Evolutionary conservation across 2,113 vertebrate genomes (phyloP).

Genomic region (Serranochromis macrocephalus): DNA sequence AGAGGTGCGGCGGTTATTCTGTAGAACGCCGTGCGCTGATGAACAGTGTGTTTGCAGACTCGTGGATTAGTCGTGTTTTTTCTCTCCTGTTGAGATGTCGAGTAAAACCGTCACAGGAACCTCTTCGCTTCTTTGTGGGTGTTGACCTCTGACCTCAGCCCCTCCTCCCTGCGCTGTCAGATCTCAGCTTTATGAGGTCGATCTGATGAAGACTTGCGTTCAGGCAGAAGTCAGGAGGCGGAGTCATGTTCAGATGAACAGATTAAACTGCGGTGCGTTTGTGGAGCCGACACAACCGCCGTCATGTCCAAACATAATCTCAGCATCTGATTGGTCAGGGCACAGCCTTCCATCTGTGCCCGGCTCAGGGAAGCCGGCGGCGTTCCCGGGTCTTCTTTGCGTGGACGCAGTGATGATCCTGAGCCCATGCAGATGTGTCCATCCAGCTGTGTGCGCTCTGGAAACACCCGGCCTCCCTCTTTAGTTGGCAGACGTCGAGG

Average conservation of each 20-base stretch:
- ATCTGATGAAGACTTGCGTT: neutral
- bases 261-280: neutral
- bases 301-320: neutral
- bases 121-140: neutral
- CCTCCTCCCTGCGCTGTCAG: neutral
- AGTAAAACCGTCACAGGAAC: neutral
- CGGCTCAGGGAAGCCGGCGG: neutral
- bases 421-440: neutral
- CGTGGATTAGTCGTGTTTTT: neutral
- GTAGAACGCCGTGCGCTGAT: neutral
- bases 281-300: neutral
- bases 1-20: neutral
- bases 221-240: neutral
- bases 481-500: neutral
- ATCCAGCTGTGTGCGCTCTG: neutral
- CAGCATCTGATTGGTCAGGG: neutral
- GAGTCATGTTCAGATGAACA: neutral
- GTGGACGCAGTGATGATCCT: neutral
- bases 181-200: neutral
- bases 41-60: neutral
- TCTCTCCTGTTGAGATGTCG: neutral
- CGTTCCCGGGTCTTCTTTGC: accelerated
- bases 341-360: neutral
- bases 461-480: neutral
- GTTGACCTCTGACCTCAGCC: neutral